Conservation (phyloP, 2,113 vertebrate species). For the Megaceryle maxima region DNA sequence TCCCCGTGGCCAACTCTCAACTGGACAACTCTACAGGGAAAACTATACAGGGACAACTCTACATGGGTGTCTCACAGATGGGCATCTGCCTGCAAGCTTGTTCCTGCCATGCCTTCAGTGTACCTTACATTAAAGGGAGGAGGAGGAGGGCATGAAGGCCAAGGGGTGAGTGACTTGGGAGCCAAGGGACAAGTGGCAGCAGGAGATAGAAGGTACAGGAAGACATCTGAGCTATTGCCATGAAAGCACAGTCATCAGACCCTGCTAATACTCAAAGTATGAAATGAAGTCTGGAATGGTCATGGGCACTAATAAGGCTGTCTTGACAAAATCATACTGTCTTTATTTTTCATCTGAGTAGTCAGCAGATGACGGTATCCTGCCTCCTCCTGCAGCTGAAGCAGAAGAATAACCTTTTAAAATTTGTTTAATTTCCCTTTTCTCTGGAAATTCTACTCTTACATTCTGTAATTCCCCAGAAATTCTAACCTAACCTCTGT, state of each 20-base stretch:
- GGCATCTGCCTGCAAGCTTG: too few species aligned
- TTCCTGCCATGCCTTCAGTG: background rate
- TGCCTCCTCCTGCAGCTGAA: background rate
- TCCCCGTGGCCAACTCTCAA: background rate
- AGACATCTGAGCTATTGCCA: background rate
- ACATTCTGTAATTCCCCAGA: background rate
- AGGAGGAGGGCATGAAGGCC: background rate
- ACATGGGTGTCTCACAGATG: background rate
- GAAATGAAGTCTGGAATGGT: rapidly evolving
- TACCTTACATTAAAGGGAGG: background rate
- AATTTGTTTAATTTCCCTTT: background rate
- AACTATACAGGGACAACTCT: background rate
- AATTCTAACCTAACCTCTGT: background rate
- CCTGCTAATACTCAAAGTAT: background rate
- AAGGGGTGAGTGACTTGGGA: background rate
- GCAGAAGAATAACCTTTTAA: background rate
- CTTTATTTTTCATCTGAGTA: background rate
- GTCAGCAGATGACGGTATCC: background rate
- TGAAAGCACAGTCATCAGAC: background rate
- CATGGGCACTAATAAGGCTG: background rate
- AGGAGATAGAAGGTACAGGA: background rate
- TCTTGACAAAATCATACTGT: background rate
- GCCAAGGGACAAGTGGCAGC: too few species aligned
- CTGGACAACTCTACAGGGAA: background rate
- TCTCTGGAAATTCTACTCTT: background rate